A percentile compares a stretch with the other conserved stretches of the same genome.
Conservation (phyloP, 1,140 invertebrate genomes). For the Procambarus virginalis region DNA sequence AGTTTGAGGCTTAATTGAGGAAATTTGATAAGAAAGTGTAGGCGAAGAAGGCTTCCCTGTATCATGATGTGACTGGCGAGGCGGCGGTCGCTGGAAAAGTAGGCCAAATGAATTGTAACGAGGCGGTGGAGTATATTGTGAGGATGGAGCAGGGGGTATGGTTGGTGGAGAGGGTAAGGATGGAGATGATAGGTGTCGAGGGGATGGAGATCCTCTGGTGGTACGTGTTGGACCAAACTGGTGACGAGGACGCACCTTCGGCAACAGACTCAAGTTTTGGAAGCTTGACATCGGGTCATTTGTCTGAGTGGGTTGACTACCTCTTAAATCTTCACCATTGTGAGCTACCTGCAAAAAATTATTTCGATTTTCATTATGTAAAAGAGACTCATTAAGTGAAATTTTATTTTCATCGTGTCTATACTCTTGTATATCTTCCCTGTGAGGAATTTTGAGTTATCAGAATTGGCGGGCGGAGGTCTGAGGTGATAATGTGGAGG, state of each 20-base stretch:
- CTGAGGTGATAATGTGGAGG: not conserved
- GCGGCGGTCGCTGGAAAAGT: not conserved
- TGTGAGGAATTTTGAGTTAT: not conserved
- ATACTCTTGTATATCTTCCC: not conserved
- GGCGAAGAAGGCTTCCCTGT: not conserved
- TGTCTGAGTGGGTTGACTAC: not conserved
- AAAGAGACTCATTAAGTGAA: not conserved
- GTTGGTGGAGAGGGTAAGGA: not conserved
- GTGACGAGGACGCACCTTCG: not conserved
- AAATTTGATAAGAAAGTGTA: not conserved
- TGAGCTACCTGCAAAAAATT: not conserved
- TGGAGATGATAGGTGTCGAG: no score
- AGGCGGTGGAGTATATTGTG: not conserved
- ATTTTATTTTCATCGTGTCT: not conserved
- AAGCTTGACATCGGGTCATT: not conserved
- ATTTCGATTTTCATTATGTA: not conserved
- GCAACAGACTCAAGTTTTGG: not conserved
- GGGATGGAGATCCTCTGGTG: no score
- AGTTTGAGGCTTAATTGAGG: not conserved
- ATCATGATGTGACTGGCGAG: not conserved
- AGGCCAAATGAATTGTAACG: not conserved
- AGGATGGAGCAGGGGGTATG: not conserved
- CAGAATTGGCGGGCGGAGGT: not conserved
- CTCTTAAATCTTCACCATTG: not conserved
- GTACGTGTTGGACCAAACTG: not conserved